A percentile compares a stretch with the other conserved stretches of the same genome.
These are phyloP conservation scores for Muntiacus muntjak DNA, from an alignment of 2,113 vertebrate genomes.

Conservation along the genomic window DNA sequence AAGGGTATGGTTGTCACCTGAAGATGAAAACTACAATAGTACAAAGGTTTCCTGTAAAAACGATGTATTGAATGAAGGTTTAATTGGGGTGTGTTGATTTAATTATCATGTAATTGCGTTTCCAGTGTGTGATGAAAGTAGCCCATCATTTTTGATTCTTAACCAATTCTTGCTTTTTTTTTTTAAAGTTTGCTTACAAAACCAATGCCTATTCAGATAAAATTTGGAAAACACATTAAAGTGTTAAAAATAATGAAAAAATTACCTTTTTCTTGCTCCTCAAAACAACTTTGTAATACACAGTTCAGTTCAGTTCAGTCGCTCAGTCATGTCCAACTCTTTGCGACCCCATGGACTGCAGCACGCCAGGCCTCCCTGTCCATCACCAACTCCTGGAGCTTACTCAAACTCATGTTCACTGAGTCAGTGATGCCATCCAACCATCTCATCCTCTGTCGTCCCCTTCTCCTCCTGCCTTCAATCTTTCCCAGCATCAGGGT, in stretches of 20 bases:
- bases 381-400: neutral
- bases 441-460: too few relatives aligned
- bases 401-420: neutral
- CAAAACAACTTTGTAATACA: neutral
- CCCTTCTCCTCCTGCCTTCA: too few relatives aligned
- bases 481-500: neutral
- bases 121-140: conserved; percentile 27
- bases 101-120: conserved; percentile 10
- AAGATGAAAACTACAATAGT: neutral
- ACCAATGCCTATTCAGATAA: neutral
- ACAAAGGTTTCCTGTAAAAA: neutral
- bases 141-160: neutral
- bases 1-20: neutral
- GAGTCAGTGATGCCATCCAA: neutral
- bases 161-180: neutral
- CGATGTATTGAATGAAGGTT: neutral
- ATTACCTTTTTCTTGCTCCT: neutral
- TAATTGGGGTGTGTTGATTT: conserved; percentile 14
- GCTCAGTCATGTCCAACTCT: neutral
- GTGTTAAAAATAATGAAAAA: neutral
- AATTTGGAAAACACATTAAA: neutral
- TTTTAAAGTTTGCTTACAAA: neutral
- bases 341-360: neutral
- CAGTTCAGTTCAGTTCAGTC: neutral
- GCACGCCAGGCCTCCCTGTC: neutral